Evolutionary conservation across 2,888 invertebrate genomes (phyloP), one percentile per base, ranked within the genome.

Genomic region (Epistrophe eligans): DNA sequence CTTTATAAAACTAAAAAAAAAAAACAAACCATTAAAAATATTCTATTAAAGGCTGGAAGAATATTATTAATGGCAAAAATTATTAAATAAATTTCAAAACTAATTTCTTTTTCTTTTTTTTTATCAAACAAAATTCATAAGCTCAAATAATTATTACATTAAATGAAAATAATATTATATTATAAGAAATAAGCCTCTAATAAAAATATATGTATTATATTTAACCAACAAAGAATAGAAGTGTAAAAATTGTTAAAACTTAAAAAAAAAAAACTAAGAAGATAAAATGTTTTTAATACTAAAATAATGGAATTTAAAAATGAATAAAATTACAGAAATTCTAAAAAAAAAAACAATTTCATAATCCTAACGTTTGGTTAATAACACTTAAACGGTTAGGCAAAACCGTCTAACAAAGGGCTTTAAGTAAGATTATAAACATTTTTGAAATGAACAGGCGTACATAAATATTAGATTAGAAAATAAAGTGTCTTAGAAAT

Each of bases 11-110:
- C 2, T 11, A 32, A 28, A 6, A 35, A 4, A 35, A 10, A 58
- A 58, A 35, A 43, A 40, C 24, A 77, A 11, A 9, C 71, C 79
- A 74, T 82, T 87, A 83, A 87, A 83, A 79, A 83, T 87, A 83
- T 87, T 87, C 83, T 88, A 81, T 67, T 17, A 72, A 66, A 55
- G 88, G 88, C 88, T 88, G 88, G 88, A 88, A 81, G 87, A 67
- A 87, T 87, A 87, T 83, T 87, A 10, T 87, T 87, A 87, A 83
- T 79, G 82, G 72, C 4, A 32, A 32, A 32, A 32, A 32, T 32
- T 32, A 32, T 32, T 28, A 28, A 28, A n/a, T n/a, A n/a, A n/a
- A 24, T 24, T 2, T 1, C 24, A 24, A 24, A 24, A n/a, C n/a
- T 24, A 24, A 24, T 24, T 24, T 24, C 24, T 32, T 32, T 32